Conservation (phyloP, 2,888 invertebrate species). For the Deilephila elpenor region DNA sequence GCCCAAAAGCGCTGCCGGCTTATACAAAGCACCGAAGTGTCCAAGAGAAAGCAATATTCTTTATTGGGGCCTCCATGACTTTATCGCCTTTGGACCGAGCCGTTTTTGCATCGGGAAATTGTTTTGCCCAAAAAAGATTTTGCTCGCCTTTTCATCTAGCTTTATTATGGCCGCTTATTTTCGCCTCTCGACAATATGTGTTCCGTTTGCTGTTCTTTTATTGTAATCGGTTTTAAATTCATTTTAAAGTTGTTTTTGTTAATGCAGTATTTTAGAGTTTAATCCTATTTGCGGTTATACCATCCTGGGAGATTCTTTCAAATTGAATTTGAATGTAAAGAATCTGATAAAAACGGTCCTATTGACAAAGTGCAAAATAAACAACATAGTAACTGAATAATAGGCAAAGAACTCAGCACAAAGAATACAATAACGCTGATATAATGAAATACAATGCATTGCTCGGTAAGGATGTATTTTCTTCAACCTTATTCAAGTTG, state of each 20-base stretch:
- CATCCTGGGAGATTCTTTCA: no score
- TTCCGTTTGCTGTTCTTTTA: no score
- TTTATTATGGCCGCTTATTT: slow-evolving; percentile 14
- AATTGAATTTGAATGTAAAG: no score
- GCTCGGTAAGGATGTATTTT: neutral
- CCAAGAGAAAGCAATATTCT: slow-evolving; percentile 27
- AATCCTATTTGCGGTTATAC: neutral
- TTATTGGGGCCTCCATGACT: slow-evolving; percentile 27
- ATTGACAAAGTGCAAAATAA: no score
- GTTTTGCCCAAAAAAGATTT: slow-evolving; percentile 16
- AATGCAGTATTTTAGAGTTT: neutral
- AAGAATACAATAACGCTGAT: neutral
- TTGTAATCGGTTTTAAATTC: neutral
- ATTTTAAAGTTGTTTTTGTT: no score
- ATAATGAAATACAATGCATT: neutral
- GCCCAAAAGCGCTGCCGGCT: slow-evolving; percentile 9
- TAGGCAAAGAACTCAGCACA: no score
- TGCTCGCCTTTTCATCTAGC: slow-evolving; percentile 2
- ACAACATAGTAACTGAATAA: no score
- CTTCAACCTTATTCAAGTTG: neutral
- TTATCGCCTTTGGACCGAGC: slow-evolving; percentile 19
- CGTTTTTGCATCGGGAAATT: slow-evolving; percentile 12
- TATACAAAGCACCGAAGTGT: slow-evolving; percentile 23
- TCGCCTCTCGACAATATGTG: slow-evolving; percentile 6
- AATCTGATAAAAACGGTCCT: no score